Evolutionary conservation across 2,888 invertebrate genomes (phyloP), one percentile per base, ranked within the genome.

Genomic region (Diabrotica balteata): DNA sequence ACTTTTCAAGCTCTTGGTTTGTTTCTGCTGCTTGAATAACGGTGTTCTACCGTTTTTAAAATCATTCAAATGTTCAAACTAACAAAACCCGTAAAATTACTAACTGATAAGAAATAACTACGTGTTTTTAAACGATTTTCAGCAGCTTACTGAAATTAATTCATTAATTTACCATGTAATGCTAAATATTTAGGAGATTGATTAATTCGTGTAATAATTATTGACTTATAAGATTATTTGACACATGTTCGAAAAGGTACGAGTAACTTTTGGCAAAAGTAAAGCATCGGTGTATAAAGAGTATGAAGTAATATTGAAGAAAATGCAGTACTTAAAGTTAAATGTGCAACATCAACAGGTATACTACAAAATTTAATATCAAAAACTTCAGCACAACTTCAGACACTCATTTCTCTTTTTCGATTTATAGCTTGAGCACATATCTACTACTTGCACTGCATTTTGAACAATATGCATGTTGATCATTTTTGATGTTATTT

Each of bases 361-460:
- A 76, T 63, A 32, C 32, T 32, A 32, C 32, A 68, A 46, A 45
- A 54, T 42, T 54, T 55, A 52, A 51, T 69, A 60, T 69, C 69
- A 58, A 69, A 68, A 69, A 71, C 67, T 62, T 47, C 65, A 54
- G 68, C 73, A 74, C 74, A 74, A 66, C 65, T 68, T 69, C 58
- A 71, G 44, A 66, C 73, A 75, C 74, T 68, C 66, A 67, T 72
- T 66, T 67, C 68, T 68, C 32, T 32, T 73, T 71, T 76, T 70
- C 62, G 61, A 76, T 79, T 77, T 77, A 32, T 75, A 59, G 81
- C 80, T 81, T 80, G 70, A 69, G 80, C 80, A 80, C 81, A 79
- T 73, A 76, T 78, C 76, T 77, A 77, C 76, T 77, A 77, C 76
- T 69, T 70, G 81, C 81, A 82, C 81, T 78, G 80, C 81, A 79